phyloP scores from a whole-genome alignment of 2,888 invertebrate genomes.

The Cheilosia scutellata region DNA sequence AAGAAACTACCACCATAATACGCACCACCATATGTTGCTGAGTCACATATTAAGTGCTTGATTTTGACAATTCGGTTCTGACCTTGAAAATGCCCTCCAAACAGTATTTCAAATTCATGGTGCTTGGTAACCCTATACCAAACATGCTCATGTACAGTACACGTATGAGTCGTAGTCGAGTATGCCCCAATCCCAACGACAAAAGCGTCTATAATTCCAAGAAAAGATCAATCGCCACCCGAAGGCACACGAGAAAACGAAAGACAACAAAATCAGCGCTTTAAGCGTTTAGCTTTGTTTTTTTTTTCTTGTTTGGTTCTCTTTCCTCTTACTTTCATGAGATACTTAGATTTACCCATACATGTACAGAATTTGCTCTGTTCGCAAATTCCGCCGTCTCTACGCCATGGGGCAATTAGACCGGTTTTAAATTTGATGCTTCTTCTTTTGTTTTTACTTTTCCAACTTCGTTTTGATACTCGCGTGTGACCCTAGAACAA shows the following conservation, averaged over 20 bases:
- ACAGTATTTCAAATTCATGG: slow-evolving; percentile 4
- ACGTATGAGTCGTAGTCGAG: background rate
- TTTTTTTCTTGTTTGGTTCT: slow-evolving; percentile 1
- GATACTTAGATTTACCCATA: slow-evolving; percentile 23
- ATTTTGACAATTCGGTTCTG: slow-evolving; percentile 49
- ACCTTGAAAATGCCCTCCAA: slow-evolving; percentile 60
- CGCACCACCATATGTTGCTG: slow-evolving; percentile 33
- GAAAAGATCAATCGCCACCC: slow-evolving; percentile 52
- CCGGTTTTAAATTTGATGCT: slow-evolving; percentile 54
- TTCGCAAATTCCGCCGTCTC: slow-evolving; percentile 31
- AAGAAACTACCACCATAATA: background rate
- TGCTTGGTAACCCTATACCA: slow-evolving; percentile 62
- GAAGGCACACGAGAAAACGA: background rate
- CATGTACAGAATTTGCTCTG: slow-evolving; percentile 17
- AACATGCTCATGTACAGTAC: background rate
- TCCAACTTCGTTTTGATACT: slow-evolving; percentile 12
- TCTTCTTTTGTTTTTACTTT: slow-evolving; percentile 36
- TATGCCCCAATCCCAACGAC: background rate
- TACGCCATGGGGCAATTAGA: slow-evolving; percentile 27
- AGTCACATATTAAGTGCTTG: slow-evolving; percentile 37
- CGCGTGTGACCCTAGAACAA: slow-evolving; percentile 46
- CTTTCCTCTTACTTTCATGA: background rate
- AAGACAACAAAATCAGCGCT: slow-evolving; percentile 28
- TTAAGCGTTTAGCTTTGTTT: slow-evolving; percentile 23
- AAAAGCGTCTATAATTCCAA: slow-evolving; percentile 46